Conservation (phyloP, 2,113 vertebrate species). For the Ailurus styani region DNA sequence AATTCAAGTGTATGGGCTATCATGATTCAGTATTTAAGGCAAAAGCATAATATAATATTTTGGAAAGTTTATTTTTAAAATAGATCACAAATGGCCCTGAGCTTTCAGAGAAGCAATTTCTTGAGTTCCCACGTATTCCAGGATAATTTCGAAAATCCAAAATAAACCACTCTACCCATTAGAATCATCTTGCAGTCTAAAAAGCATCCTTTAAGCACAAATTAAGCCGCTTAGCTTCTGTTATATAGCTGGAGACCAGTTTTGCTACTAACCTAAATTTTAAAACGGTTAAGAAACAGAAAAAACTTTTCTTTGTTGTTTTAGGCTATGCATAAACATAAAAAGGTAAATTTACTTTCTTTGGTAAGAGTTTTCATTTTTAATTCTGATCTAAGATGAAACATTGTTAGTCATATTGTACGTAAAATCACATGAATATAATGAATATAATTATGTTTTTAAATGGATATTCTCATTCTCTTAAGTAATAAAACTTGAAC, state of each 20-base stretch:
- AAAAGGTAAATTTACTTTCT: not conserved
- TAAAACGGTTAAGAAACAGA: slow-evolving; percentile 16
- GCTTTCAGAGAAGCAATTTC: slow-evolving; percentile 28
- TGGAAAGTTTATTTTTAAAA: slow-evolving; percentile 48
- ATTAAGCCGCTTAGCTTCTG: slow-evolving; percentile 25
- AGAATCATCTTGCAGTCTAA: not conserved
- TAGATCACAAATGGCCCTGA: not conserved
- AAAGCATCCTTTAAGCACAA: slow-evolving; percentile 30
- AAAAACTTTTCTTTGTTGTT: not conserved
- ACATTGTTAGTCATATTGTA: not conserved
- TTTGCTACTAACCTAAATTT: slow-evolving; percentile 52
- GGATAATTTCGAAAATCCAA: slow-evolving; percentile 50
- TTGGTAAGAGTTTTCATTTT: not conserved
- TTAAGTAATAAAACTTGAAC: not conserved
- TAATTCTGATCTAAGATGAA: not conserved
- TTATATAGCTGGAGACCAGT: not conserved
- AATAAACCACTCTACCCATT: slow-evolving; percentile 13
- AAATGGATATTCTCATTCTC: not conserved
- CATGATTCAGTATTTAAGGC: not conserved
- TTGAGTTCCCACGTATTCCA: not conserved
- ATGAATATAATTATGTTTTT: not conserved
- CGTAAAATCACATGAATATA: not conserved
- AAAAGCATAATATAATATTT: not conserved
- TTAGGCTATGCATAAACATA: not conserved
- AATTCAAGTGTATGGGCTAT: not conserved